Evolutionary conservation across 2,797 vertebrate genomes (phyloP).

Genomic region (Odontamblyopus rebecca): DNA sequence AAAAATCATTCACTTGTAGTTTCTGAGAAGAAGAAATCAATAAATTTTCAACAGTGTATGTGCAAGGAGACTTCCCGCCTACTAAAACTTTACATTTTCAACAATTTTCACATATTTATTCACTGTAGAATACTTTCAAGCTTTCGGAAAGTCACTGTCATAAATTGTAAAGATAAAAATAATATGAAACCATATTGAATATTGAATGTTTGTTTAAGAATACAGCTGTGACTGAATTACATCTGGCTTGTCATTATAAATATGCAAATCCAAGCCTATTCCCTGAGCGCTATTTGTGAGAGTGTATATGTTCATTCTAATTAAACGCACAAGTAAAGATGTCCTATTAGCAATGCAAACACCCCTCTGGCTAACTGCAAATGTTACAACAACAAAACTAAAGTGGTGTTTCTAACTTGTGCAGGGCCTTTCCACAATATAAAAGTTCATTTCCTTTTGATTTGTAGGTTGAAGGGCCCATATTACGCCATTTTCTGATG

Average conservation of each 20-base stretch:
- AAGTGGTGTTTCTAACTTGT: not conserved
- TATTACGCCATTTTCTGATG: too few relatives aligned
- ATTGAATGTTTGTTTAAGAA: not conserved
- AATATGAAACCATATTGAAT: not conserved
- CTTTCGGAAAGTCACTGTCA: conserved; percentile 4
- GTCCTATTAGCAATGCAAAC: conserved; percentile 22
- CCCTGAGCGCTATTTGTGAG: conserved; percentile 29
- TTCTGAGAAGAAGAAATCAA: conserved; percentile 2
- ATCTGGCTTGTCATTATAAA: conserved; percentile 35
- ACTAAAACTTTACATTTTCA: too few relatives aligned
- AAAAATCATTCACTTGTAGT: not conserved
- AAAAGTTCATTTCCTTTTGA: conserved; percentile 32
- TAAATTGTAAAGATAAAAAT: not conserved
- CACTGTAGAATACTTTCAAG: conserved; percentile 5
- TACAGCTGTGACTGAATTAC: conserved; percentile 13
- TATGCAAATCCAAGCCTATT: conserved; percentile 32
- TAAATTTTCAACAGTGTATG: not conserved
- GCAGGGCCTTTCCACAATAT: not conserved
- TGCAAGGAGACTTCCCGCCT: too few relatives aligned
- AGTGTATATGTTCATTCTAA: conserved; percentile 23
- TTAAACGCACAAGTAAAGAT: conserved; percentile 32
- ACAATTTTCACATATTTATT: too few relatives aligned
- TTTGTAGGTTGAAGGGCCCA: too few relatives aligned
- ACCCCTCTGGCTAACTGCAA: conserved; percentile 14
- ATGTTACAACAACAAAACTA: not conserved